phyloP scores from a whole-genome alignment of 2,113 vertebrate species.

The Hemibagrus wyckioides region DNA sequence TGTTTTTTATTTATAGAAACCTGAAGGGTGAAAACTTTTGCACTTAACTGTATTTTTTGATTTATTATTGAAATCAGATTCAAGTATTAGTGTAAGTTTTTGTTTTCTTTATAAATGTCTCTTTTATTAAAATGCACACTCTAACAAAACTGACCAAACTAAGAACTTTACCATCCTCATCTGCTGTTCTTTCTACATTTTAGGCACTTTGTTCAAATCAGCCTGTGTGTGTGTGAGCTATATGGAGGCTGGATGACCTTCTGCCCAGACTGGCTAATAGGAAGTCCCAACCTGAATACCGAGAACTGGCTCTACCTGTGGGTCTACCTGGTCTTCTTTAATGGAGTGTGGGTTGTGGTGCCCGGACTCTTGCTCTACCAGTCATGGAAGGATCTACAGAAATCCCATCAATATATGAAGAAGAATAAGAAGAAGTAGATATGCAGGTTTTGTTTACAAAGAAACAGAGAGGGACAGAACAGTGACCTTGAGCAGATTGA shows the following conservation, averaged over 20 bases:
- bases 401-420: constrained; percentile 53
- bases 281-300: constrained; percentile 75
- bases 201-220: constrained; percentile 81
- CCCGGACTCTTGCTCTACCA: constrained; percentile 77
- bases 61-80: not conserved
- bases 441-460: constrained; percentile 28
- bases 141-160: no score
- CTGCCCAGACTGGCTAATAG: constrained; percentile 74
- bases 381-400: constrained; percentile 72
- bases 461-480: not conserved
- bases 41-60: no score
- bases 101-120: not conserved
- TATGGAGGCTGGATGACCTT: constrained; percentile 77
- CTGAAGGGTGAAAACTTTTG: no score
- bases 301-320: constrained; percentile 76
- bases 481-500: not conserved
- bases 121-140: not conserved
- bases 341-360: constrained; percentile 69
- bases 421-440: constrained; percentile 48
- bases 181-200: not conserved
- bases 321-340: constrained; percentile 81
- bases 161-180: no score
- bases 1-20: not conserved
- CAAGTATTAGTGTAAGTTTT: not conserved
- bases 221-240: constrained; percentile 74